Conservation (phyloP, 2,113 vertebrate species). For the Sapajus apella region DNA sequence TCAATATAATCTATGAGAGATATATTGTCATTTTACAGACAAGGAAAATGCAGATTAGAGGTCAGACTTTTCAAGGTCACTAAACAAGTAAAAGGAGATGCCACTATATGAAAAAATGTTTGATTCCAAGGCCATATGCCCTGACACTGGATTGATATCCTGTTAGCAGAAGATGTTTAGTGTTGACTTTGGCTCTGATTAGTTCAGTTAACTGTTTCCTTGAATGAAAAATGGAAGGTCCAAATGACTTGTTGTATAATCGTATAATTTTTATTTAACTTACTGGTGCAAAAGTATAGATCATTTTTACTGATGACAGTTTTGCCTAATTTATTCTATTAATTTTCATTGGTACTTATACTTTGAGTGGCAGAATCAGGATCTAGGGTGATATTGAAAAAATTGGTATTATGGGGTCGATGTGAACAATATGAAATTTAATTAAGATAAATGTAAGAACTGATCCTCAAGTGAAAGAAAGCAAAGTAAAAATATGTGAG, state of each 20-base stretch:
- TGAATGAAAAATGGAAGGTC: background rate
- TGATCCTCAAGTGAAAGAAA: background rate
- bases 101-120: background rate
- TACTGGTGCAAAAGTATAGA: background rate
- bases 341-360: background rate
- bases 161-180: background rate
- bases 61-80: background rate
- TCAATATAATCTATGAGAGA: background rate
- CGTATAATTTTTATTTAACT: constrained; percentile 41
- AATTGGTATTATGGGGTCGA: background rate
- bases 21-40: background rate
- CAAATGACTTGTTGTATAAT: background rate
- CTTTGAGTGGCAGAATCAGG: background rate
- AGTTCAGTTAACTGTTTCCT: background rate
- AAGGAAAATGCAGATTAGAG: background rate
- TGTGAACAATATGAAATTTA: constrained; percentile 36
- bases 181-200: background rate
- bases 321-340: constrained; percentile 1
- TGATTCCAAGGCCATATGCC: background rate
- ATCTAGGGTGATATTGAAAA: background rate
- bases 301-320: constrained; percentile 2
- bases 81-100: background rate
- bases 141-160: background rate
- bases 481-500: background rate
- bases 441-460: constrained; percentile 20